Base-by-base conservation (phyloP, 2,113 vertebrate species). In the Myotis lucifugus region DNA sequence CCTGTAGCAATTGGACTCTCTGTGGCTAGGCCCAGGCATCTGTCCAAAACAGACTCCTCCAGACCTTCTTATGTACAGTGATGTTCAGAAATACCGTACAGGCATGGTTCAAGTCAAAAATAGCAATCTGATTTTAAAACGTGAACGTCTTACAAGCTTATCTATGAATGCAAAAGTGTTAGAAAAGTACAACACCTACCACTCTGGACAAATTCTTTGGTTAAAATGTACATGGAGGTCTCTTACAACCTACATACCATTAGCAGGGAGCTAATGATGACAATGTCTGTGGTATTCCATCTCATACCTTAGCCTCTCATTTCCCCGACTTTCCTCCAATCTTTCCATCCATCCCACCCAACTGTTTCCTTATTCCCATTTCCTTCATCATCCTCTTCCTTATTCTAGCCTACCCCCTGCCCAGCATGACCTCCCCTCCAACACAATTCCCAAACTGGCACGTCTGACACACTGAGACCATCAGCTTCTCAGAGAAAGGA, bases 331-430 rank as follows among this genome's bases (percentile, higher is more conserved):
- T 73, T 34, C 27, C 64, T 61, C 23, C 67, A 56, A 2, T 50
- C 15, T 88, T 72, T 18, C 29, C 14, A 54, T 72, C 59, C 32
- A 4, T 66, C 32, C 32, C 5, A 32, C 5, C 32, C 27, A 12
- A 2, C 4, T 13, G n/a, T 56, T 84, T 18, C n/a, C 59, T 48
- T 3, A 37, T 0, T 32, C 32, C 61, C 4, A 67, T 73, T 88
- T 73, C 77, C 85, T 74, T 17, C 19, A 61, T 73, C 37, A 11
- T 15, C 3, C 9, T 37, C 34, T 32, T 42, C 42, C 42, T 86
- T 25, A 50, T 5, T 8, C 12, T 1, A 73, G 32, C 21, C 23
- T 0, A 9, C 0, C 3, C 18, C 2, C 29, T 15, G 10, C 25
- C 27, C 8, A 77, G 48, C 11, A 27, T 13, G 37, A 25, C 69